Evolutionary conservation across 2,888 invertebrate species (phyloP).

Genomic region (Ennomos fuscantarius): DNA sequence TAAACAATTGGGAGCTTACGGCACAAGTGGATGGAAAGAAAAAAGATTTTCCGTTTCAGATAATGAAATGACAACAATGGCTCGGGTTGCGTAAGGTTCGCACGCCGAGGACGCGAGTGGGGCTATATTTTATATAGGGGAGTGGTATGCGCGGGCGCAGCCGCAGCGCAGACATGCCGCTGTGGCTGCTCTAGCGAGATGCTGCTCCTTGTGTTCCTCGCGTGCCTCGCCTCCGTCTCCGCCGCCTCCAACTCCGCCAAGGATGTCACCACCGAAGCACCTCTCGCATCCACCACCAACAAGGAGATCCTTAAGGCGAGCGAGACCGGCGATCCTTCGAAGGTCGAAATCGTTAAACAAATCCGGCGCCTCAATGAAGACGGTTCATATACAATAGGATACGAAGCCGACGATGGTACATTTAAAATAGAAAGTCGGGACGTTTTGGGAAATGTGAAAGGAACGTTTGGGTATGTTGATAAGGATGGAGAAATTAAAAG

Average conservation of each 20-base stretch:
- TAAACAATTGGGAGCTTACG: conserved; percentile 81
- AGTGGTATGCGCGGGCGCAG: conserved; percentile 65
- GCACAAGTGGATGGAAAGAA: conserved; percentile 71
- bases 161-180: conserved; percentile 78
- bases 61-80: conserved; percentile 84
- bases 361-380: conserved; percentile 92
- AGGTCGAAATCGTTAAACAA: conserved; percentile 92
- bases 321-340: conserved; percentile 88
- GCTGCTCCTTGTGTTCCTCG: conserved; percentile 69
- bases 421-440: conserved; percentile 94
- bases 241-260: conserved; percentile 55
- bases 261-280: conserved; percentile 56
- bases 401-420: conserved; percentile 93
- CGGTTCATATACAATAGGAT: conserved; percentile 93
- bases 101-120: conserved; percentile 75
- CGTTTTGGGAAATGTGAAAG: conserved; percentile 91
- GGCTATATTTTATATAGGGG: conserved; percentile 83
- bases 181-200: conserved; percentile 72
- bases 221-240: conserved; percentile 57
- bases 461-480: conserved; percentile 93
- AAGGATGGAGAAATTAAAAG: conserved; percentile 91
- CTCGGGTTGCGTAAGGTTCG: conserved; percentile 76
- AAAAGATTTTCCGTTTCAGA: conserved; percentile 85
- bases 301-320: conserved; percentile 85
- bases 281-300: conserved; percentile 69